Percentiles rank a stretch among this genome's conserved stretches.
Evolutionary conservation across 1,140 invertebrate species (phyloP).

Genomic region (Tetragonula clypearis): DNA sequence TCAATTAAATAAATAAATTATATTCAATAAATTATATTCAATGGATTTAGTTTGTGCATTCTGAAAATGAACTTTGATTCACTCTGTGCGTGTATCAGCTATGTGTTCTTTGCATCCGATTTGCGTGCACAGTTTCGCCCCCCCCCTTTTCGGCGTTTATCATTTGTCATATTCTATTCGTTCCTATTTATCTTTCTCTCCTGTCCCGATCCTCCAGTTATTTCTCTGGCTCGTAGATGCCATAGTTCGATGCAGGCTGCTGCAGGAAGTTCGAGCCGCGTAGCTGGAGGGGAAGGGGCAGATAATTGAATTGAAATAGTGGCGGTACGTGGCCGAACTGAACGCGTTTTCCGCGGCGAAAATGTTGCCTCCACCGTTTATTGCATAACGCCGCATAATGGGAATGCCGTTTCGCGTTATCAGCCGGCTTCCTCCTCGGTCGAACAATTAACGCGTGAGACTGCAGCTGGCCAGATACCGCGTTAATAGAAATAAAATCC

Average conservation of each 20-base stretch:
- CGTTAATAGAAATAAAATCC: conserved; percentile 6
- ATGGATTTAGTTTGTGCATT: no score
- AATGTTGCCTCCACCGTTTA: not conserved
- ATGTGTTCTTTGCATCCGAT: not conserved
- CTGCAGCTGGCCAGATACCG: not conserved
- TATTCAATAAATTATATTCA: no score
- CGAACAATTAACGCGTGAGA: conserved; percentile 16
- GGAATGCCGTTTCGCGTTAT: conserved; percentile 9
- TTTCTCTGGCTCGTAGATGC: not conserved
- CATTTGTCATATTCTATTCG: not conserved
- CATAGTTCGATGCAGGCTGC: not conserved
- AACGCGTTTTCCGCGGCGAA: conserved; percentile 1
- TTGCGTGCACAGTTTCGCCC: not conserved
- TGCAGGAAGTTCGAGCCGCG: not conserved
- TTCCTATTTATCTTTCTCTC: not conserved
- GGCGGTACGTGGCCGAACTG: not conserved
- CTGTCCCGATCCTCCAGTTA: not conserved
- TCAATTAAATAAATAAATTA: no score
- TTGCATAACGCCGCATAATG: conserved; percentile 11
- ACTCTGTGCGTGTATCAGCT: no score
- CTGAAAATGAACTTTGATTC: no score
- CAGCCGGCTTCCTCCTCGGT: not conserved
- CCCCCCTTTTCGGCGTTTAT: not conserved
- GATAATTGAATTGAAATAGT: conserved; percentile 17
- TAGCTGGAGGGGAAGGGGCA: not conserved